Percentiles rank a stretch among this genome's conserved stretches.
These are phyloP conservation scores for Rhabdomys pumilio DNA, from an alignment of 2,797 vertebrate species.

Conservation along the genomic window DNA sequence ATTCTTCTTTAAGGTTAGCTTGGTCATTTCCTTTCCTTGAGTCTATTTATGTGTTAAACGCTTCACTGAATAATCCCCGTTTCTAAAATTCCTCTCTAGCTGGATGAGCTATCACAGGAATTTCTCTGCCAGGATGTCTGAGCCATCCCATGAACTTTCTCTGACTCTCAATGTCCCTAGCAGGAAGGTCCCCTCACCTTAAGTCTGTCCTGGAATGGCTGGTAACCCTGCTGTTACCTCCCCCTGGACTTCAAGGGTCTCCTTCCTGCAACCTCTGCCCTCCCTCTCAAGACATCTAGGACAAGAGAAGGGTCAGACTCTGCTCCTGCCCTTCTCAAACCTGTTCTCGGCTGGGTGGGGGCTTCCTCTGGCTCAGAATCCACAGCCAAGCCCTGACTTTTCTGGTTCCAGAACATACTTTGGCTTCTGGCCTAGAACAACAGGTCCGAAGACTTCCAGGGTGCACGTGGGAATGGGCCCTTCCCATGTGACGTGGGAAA, in stretches of 20 bases:
- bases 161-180: accelerated
- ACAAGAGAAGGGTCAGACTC: neutral
- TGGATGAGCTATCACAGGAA: neutral
- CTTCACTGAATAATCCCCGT: neutral
- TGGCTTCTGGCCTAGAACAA: constrained; percentile 77
- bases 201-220: neutral
- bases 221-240: no score
- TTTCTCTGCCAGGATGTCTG: neutral
- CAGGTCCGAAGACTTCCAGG: constrained; percentile 51
- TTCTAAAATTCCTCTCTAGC: neutral
- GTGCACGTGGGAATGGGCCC: constrained; percentile 47
- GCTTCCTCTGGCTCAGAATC: constrained; percentile 69
- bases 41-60: neutral
- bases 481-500: constrained; percentile 61
- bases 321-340: constrained; percentile 40
- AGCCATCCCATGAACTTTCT: neutral
- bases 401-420: constrained; percentile 73
- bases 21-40: neutral
- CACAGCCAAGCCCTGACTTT: constrained; percentile 51
- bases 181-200: neutral
- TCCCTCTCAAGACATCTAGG: neutral
- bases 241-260: neutral
- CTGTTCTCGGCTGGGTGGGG: constrained; percentile 67
- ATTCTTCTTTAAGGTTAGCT: neutral
- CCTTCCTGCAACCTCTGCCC: neutral